Percentiles rank a stretch among this genome's conserved stretches.
These are phyloP conservation scores for Balearica regulorum DNA, from an alignment of 2,797 vertebrate genomes.

Conservation along the genomic window DNA sequence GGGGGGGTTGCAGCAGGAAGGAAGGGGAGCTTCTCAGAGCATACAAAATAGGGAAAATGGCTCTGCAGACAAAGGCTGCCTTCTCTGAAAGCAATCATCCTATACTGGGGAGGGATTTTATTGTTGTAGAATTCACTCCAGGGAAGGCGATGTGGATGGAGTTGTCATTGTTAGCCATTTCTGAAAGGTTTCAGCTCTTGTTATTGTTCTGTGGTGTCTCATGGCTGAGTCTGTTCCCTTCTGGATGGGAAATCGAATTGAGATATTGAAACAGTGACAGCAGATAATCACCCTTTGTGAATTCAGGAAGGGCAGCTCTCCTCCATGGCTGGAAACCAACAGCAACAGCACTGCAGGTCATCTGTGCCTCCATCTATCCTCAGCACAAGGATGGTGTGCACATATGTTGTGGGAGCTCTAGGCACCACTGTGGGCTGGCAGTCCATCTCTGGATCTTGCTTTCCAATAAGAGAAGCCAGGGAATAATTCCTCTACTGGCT, in stretches of 20 bases:
- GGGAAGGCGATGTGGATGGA: conserved; percentile 63
- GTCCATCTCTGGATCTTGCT: background rate
- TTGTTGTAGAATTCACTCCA: conserved; percentile 56
- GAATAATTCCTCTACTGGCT: background rate
- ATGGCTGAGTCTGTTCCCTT: conserved; percentile 23
- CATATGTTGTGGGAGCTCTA: background rate
- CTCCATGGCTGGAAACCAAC: conserved; percentile 5
- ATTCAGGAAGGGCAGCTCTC: conserved; percentile 38
- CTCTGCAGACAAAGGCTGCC: conserved; percentile 53
- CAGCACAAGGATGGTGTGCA: background rate
- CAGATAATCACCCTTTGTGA: conserved; percentile 56
- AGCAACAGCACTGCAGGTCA: background rate
- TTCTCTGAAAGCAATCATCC: conserved; percentile 58
- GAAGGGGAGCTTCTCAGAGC: background rate
- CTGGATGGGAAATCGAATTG: conserved; percentile 48
- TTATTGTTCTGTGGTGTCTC: conserved; percentile 65
- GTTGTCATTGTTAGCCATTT: conserved; percentile 39
- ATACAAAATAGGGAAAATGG: conserved; percentile 53
- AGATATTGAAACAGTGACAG: conserved; percentile 67
- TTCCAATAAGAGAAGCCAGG: background rate
- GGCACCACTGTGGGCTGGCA: background rate
- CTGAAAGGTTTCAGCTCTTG: conserved; percentile 49
- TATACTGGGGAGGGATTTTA: conserved; percentile 43
- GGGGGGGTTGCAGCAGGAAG: background rate
- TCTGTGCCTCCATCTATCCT: conserved; percentile 1